Percentiles rank a stretch among this genome's conserved stretches.
Evolutionary conservation across 2,797 vertebrate species (phyloP).

Genomic region (Apodemus agrarius): DNA sequence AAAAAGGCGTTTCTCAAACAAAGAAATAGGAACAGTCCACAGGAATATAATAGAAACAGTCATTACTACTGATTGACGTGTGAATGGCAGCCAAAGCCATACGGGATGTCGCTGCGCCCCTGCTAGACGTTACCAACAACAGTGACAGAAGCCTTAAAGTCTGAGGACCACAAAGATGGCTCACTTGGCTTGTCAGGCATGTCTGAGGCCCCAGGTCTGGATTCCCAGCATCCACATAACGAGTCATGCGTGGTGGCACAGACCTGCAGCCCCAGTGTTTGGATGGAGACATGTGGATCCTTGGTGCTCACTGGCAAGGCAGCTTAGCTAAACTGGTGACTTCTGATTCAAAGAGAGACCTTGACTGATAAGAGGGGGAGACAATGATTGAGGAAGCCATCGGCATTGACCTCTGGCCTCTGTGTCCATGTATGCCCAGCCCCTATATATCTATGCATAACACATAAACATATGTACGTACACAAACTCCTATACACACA

Average conservation of each 20-base stretch:
- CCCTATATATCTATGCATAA: no score
- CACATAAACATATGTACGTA: background rate
- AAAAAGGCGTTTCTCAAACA: background rate
- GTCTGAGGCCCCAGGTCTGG: no score
- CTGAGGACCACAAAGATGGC: background rate
- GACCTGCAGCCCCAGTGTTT: background rate
- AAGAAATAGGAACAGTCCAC: background rate
- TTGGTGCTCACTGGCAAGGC: background rate
- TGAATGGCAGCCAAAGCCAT: background rate
- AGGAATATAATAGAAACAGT: background rate
- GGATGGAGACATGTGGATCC: background rate
- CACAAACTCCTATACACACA: background rate
- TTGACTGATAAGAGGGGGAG: background rate
- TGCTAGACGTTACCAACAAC: background rate
- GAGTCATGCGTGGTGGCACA: background rate
- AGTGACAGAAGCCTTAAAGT: background rate
- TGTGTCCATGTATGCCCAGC: background rate
- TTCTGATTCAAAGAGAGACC: background rate
- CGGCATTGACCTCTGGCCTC: background rate
- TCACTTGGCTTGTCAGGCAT: background rate
- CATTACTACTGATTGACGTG: background rate
- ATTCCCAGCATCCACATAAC: background rate
- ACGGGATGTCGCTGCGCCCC: background rate
- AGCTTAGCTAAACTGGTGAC: background rate
- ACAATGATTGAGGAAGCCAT: background rate